Percentiles rank a stretch among this genome's conserved stretches.
phyloP scores from a whole-genome alignment of 2,113 vertebrate species.

The Lipophrys pholis region DNA sequence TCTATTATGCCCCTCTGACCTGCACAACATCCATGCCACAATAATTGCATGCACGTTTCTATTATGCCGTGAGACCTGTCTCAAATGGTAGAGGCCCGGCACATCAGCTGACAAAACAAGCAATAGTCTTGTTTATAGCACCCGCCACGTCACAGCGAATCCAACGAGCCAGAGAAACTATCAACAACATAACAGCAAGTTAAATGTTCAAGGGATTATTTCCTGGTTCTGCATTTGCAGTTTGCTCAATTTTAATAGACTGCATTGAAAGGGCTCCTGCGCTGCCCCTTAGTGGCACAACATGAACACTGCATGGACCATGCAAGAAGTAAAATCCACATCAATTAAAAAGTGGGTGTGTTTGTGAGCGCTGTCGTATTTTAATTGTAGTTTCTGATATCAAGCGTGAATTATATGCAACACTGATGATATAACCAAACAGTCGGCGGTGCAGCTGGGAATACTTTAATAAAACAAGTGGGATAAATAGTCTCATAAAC shows the following conservation, averaged over 20 bases:
- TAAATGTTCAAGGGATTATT: conserved; percentile 62
- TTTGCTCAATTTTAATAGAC: conserved; percentile 29
- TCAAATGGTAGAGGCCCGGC: conserved; percentile 6
- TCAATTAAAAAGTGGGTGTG: not conserved
- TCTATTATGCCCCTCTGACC: conserved; percentile 23
- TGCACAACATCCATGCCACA: conserved; percentile 28
- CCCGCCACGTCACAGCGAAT: conserved; percentile 34
- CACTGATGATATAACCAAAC: not conserved
- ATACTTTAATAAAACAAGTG: conserved; percentile 1
- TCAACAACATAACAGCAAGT: conserved; percentile 57
- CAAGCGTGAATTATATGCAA: not conserved
- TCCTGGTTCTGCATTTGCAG: conserved; percentile 35
- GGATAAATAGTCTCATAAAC: not conserved
- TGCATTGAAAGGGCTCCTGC: conserved; percentile 16
- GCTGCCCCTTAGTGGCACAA: conserved; percentile 64
- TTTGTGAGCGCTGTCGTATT: conserved; percentile 5
- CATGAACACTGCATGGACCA: conserved; percentile 25
- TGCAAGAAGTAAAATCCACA: not conserved
- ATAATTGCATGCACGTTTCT: conserved; percentile 12
- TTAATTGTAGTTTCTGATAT: conserved; percentile 14
- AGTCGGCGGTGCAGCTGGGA: too few relatives aligned
- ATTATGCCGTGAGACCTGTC: conserved; percentile 11
- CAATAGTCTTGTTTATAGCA: conserved; percentile 57
- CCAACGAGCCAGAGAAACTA: conserved; percentile 40
- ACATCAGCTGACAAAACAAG: conserved; percentile 12